Evolutionary conservation across 2,797 vertebrate species (phyloP), one percentile per base, ranked within the genome.

Genomic region (Onychomys leucogaster): DNA sequence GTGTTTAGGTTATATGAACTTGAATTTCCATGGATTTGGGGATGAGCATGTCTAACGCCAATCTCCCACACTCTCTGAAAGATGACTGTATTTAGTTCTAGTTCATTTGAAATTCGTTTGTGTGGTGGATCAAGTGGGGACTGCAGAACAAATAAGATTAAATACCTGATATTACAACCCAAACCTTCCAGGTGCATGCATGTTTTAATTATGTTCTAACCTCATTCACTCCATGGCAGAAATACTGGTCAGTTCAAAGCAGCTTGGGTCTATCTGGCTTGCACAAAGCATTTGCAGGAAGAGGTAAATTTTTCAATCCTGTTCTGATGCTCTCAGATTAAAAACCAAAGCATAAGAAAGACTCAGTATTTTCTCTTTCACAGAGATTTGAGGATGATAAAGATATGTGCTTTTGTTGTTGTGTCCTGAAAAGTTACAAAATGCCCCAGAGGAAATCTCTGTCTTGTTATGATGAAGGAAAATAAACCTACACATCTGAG

Each of bases 371-470:
- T 90, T 82, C 55, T 32, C 84, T 94, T 77, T 77, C 37, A 23
- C 19, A 43, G 69, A 90, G 27, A 93, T 59, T 49, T 87, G 57
- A 49, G 41, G 13, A 87, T 83, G 5, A n/a, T 77, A 27, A 91
- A 76, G 10, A 95, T 61, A 46, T 67, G 87, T 16, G 10, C 41
- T 61, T 10, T 52, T 76, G 8, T 52, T 55, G 37, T 63, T 80
- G 57, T 77, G 65, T 91, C 52, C 71, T 59, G 41, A 86, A 95
- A 93, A 90, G 77, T 90, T 89, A 95, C n/a, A 57, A 92, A 90
- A 85, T 52, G 61, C 71, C 41, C 37, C 77, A 88, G 13, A 94
- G 46, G 69, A 96, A 94, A 94, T 65, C n/a, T 94, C 76, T 65
- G 63, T 83, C 21, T 67, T 87, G 6, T 81, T 89, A 32, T 41